These are phyloP conservation scores for Stegodyphus mimosarum DNA, from an alignment of 1,140 invertebrate species.

Conservation along the genomic window DNA sequence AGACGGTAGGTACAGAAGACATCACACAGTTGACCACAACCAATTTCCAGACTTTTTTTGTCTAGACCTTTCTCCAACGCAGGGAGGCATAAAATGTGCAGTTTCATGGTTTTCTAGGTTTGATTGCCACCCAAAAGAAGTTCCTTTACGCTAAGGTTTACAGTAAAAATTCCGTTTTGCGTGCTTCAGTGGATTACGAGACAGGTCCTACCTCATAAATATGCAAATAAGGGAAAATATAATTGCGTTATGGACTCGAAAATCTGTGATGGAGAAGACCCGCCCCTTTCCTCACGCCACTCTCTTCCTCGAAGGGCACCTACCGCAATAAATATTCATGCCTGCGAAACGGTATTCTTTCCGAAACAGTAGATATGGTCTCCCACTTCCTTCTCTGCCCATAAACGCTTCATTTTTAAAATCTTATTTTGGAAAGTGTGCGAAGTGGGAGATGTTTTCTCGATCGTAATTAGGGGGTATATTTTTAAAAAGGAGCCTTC, in stretches of 20 bases:
- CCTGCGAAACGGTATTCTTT: background rate
- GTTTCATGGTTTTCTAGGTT: too few relatives aligned
- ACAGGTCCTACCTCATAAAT: slow-evolving; percentile 11
- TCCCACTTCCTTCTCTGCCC: too few relatives aligned
- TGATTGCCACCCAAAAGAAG: background rate
- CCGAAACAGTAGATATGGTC: too few relatives aligned
- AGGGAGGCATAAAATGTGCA: too few relatives aligned
- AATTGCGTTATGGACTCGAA: slow-evolving; percentile 7
- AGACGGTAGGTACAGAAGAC: too few relatives aligned
- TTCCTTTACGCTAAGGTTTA: background rate
- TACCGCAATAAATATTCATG: background rate
- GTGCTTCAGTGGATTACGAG: background rate
- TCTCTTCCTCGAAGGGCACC: background rate
- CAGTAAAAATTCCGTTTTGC: slow-evolving; percentile 2
- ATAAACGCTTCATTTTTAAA: background rate
- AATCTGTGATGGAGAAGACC: background rate
- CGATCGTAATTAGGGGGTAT: too few relatives aligned
- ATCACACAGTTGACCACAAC: too few relatives aligned
- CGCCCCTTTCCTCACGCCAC: background rate
- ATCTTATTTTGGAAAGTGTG: background rate
- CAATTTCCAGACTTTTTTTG: too few relatives aligned
- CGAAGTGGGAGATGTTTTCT: background rate
- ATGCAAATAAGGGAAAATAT: slow-evolving; percentile 36
- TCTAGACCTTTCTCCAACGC: too few relatives aligned
- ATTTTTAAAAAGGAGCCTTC: too few relatives aligned